phyloP scores from a whole-genome alignment of 1,140 invertebrate species.

The Orussus abietinus region DNA sequence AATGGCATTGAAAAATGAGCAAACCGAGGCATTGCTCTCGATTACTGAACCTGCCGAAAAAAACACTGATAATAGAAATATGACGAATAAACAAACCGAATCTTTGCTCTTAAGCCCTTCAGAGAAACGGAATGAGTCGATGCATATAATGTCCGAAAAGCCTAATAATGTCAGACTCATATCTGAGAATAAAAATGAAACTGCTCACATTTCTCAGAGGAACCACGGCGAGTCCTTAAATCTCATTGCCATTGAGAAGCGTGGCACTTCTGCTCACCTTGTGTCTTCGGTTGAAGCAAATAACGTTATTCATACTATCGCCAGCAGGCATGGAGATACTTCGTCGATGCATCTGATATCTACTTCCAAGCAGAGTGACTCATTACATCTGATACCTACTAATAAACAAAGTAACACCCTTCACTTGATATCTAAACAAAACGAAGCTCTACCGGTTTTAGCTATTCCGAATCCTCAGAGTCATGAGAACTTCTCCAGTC shows the following conservation, averaged over 20 bases:
- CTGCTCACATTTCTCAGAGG: constrained; percentile 14
- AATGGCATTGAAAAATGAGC: constrained; percentile 21
- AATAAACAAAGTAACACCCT: constrained; percentile 21
- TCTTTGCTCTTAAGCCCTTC: constrained; percentile 28
- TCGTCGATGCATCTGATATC: constrained; percentile 29
- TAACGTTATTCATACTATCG: constrained; percentile 14
- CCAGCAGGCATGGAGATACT: constrained; percentile 19
- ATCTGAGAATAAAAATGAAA: background rate
- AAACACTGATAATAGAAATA: constrained; percentile 12
- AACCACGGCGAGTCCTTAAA: constrained; percentile 14
- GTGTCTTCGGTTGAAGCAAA: constrained; percentile 10
- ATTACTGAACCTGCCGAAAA: constrained; percentile 29
- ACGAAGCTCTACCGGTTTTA: constrained; percentile 36
- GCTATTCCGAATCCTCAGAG: constrained; percentile 38
- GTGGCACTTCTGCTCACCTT: constrained; percentile 10
- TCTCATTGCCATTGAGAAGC: constrained; percentile 17
- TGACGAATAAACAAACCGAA: constrained; percentile 25
- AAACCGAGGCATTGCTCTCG: constrained; percentile 33
- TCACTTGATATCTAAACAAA: constrained; percentile 42
- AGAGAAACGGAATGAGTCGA: constrained; percentile 22
- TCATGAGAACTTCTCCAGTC: constrained; percentile 38
- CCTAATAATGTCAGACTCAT: too few species aligned
- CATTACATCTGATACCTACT: constrained; percentile 8
- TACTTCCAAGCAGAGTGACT: constrained; percentile 20
- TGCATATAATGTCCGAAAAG: too few species aligned